Base-by-base conservation (phyloP, 2,888 invertebrate genomes). In the Antheraea assamensis region DNA sequence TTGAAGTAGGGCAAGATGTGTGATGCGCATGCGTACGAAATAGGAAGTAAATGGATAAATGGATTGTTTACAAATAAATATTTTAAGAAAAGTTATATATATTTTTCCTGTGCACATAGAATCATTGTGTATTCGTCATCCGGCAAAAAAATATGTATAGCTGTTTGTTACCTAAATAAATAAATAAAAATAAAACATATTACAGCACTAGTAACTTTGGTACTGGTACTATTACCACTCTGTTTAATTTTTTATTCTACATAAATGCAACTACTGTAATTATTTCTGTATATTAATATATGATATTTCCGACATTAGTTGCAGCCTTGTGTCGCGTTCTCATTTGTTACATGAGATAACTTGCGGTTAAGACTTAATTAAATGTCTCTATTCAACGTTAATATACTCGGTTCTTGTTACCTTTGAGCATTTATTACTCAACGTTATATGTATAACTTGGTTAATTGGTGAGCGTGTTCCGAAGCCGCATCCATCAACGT, bases 331-430 rank as follows among this genome's bases (percentile, higher is more conserved):
- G 21, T 8, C 21, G 35, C 35, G 61, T 64, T 68, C 35, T 68
- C 35, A 35, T 68, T 68, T 21, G 13, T 35, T 35, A 35, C 10
- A 35, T n/a, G 35, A 21, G n/a, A 35, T 68, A 66, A 68, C n/a
- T 68, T 68, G 68, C 35, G 68, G 68, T 68, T 68, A 35, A 2
- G 35, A 35, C 21, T 68, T 35, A 66, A 61, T 61, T 68, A n/a
- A 66, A 68, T 64, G 68, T 35, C 68, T 68, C 21, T 35, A 68
- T 35, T 35, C 68, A 68, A 64, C 61, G 21, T 68, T 35, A 68
- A 68, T 68, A 17, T 15, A 35, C n/a, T n/a, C n/a, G 10, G 35
- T 66, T 42, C 42, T 42, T 31, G 66, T 68, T 31, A 35, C 4
- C 68, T 68, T 68, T 68, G 68, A 68, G 24, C 4, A 35, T 66